phyloP scores from a whole-genome alignment of 1,140 invertebrate species.

The Conopomorpha cramerella region DNA sequence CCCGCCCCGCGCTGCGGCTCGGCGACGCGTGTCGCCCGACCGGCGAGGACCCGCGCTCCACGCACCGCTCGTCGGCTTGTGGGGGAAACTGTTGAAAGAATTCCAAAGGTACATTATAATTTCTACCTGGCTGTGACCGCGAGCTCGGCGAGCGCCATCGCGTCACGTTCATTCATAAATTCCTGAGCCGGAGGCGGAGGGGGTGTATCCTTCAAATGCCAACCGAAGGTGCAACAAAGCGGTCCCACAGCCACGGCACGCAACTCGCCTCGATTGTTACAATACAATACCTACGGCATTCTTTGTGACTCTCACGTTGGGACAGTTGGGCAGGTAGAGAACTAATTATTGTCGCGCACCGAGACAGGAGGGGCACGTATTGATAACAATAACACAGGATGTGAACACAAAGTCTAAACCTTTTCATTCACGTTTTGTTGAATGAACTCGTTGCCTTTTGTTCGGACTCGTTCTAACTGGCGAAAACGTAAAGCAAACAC shows the following conservation, averaged over 20 bases:
- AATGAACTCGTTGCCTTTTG: conserved; percentile 13
- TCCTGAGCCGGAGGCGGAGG: conserved; percentile 22
- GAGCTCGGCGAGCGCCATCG: conserved; percentile 29
- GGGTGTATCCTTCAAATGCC: conserved; percentile 25
- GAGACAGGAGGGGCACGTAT: conserved; percentile 24
- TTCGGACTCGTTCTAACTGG: too few relatives aligned
- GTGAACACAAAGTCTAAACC: conserved; percentile 18
- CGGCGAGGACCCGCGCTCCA: conserved; percentile 36
- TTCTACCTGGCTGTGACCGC: conserved; percentile 51
- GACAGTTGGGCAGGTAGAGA: conserved; percentile 29
- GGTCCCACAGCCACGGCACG: conserved; percentile 14
- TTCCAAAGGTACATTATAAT: conserved; percentile 46
- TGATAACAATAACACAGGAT: conserved; percentile 39
- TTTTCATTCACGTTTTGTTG: conserved; percentile 36
- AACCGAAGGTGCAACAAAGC: conserved; percentile 26
- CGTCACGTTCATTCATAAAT: conserved; percentile 59
- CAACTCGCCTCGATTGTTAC: conserved; percentile 35
- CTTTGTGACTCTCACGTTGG: conserved; percentile 35
- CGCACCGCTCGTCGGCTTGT: conserved; percentile 10
- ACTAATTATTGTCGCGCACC: conserved; percentile 36
- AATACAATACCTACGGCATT: conserved; percentile 23
- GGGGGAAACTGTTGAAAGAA: conserved; percentile 43
- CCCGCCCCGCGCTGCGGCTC: conserved; percentile 50
- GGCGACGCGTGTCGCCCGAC: conserved; percentile 34
- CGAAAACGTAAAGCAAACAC: too few relatives aligned